Base-by-base conservation (phyloP, 2,113 vertebrate genomes). In the Paradoxurus hermaphroditus region DNA sequence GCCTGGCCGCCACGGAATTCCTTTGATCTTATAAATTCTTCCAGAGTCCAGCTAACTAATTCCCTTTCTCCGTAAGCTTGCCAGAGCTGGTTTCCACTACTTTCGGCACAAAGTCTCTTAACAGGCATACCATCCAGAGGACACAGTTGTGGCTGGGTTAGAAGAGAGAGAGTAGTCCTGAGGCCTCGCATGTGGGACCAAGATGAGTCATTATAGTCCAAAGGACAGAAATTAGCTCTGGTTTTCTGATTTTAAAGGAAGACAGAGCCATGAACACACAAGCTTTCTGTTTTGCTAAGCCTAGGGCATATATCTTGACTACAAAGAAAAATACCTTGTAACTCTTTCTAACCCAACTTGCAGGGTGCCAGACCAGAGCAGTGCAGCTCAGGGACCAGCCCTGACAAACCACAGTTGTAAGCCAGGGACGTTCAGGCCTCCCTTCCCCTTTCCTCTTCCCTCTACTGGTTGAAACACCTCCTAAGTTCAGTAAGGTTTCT, bases 1-100 rank as follows among this genome's bases (percentile, higher is more conserved):
- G 3, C 65, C 65, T 65, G 67, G 13, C 70, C 65, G 41, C n/a
- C 65, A 70, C n/a, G 12, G n/a, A 84, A 90, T 75, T 92, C 49
- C 59, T 92, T 44, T 72, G 36, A 56, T 70, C 29, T 77, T 75
- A 51, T 44, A 84, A 95, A 90, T 90, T 25, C 39, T 34, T 65
- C 46, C 39, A 62, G 29, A 36, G 4, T 78, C 59, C 41, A 41
- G 56, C 8, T 34, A 46, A 29, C 53, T 29, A 62, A 88, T 62
- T 36, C 19, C 31, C 5, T 4, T 62, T 83, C 59, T 34, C 15
- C 44, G n/a, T 56, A 85, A 73, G 39, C 44, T 86, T 62, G 3
- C 14, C 77, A 89, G 53, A 77, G 31, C 36, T 44, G 49, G 44
- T 59, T 51, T 91, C 82, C 67, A 59, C 0, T 51, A 16, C 67